Percentiles rank a stretch among this genome's conserved stretches.
These are phyloP conservation scores for Riparia riparia DNA, from an alignment of 2,113 vertebrate genomes.

Conservation along the genomic window DNA sequence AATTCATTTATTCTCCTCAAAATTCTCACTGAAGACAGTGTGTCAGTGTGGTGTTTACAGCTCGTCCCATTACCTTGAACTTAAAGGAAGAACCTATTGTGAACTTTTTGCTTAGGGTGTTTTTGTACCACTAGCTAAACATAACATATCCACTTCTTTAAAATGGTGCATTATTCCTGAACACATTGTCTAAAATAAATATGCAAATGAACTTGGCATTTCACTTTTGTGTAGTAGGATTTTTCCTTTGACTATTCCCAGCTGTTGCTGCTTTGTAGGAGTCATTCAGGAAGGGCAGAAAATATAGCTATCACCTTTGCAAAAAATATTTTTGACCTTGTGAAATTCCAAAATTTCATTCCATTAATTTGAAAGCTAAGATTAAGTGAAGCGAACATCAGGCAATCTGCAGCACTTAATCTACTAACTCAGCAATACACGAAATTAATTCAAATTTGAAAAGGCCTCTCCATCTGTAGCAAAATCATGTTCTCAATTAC, in stretches of 20 bases:
- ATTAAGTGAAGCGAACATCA: constrained; percentile 1
- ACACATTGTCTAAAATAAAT: not conserved
- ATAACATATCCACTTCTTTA: not conserved
- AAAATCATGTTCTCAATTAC: constrained; percentile 71
- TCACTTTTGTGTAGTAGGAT: not conserved
- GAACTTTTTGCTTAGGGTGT: not conserved
- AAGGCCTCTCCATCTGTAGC: constrained; percentile 43
- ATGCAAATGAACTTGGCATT: not conserved
- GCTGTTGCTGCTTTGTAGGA: not conserved
- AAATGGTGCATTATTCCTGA: not conserved
- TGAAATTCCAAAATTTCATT: not conserved
- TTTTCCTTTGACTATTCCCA: not conserved
- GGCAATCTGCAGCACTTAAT: constrained; percentile 24
- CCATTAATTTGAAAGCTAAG: not conserved
- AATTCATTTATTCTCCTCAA: not conserved
- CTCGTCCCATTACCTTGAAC: not conserved
- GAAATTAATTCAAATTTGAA: constrained; percentile 65
- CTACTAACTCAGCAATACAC: constrained; percentile 24
- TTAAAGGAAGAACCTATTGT: not conserved
- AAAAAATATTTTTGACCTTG: constrained; percentile 21
- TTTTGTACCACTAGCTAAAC: not conserved
- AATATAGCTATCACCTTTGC: not conserved
- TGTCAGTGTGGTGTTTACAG: not conserved
- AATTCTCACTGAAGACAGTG: not conserved
- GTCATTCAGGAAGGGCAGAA: not conserved